These are phyloP conservation scores for Cyanoramphus novaezelandiae DNA, from an alignment of 2,113 vertebrate genomes.

Conservation along the genomic window DNA sequence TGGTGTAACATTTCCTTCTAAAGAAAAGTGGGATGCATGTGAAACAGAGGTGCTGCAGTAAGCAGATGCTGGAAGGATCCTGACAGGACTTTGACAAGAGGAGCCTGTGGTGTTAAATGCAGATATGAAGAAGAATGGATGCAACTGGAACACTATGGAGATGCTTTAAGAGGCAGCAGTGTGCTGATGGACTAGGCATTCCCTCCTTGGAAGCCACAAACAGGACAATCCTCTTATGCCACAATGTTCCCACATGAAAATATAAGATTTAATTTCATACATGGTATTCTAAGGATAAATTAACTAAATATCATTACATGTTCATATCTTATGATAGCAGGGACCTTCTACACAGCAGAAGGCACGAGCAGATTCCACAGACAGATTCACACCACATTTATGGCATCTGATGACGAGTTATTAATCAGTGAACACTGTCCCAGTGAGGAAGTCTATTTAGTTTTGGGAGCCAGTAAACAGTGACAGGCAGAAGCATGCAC, in stretches of 20 bases:
- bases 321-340: not conserved
- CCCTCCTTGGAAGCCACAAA: not conserved
- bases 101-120: not conserved
- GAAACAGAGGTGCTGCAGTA: not conserved
- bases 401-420: not conserved
- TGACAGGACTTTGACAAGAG: not conserved
- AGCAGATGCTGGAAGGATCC: not conserved
- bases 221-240: not conserved
- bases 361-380: not conserved
- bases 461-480: not conserved
- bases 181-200: not conserved
- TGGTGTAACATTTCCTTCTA: not conserved
- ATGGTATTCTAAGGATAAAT: not conserved
- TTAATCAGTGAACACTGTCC: not conserved
- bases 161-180: not conserved
- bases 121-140: not conserved
- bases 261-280: not conserved
- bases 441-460: not conserved
- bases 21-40: not conserved
- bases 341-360: not conserved
- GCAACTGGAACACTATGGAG: accelerated
- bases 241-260: not conserved
- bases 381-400: not conserved
- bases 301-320: not conserved
- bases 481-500: not conserved